A percentile compares a stretch with the other conserved stretches of the same genome.
Conservation (phyloP, 2,113 vertebrate species). For the Sialia sialis region DNA sequence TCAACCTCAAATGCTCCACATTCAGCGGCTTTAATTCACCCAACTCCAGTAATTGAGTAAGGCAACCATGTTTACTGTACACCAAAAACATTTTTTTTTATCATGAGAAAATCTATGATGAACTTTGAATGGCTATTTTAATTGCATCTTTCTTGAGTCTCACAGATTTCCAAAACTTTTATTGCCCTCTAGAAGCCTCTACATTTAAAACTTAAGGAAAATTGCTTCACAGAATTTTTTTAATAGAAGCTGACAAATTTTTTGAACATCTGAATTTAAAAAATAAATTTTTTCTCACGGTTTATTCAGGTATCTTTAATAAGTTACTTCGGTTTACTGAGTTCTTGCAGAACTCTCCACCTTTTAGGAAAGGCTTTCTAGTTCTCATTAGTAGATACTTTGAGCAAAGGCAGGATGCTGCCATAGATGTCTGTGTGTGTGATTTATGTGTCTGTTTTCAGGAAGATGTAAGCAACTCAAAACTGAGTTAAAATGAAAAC, state of each 20-base stretch:
- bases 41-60: background rate
- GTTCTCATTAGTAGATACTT: background rate
- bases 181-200: background rate
- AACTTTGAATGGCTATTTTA: background rate
- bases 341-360: background rate
- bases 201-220: background rate
- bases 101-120: background rate
- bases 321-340: background rate
- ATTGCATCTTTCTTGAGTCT: background rate
- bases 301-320: background rate
- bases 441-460: background rate
- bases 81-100: background rate
- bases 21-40: background rate
- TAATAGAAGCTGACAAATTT: background rate
- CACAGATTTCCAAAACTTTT: background rate
- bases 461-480: background rate
- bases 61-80: background rate
- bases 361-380: background rate
- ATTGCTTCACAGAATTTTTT: background rate
- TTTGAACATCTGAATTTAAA: background rate
- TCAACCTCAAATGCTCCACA: background rate
- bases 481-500: constrained; percentile 3
- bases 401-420: background rate
- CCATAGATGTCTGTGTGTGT: background rate
- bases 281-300: fast-evolving